Conservation (phyloP, 2,797 vertebrate species). For the Gymnoscopelus microlampas region DNA sequence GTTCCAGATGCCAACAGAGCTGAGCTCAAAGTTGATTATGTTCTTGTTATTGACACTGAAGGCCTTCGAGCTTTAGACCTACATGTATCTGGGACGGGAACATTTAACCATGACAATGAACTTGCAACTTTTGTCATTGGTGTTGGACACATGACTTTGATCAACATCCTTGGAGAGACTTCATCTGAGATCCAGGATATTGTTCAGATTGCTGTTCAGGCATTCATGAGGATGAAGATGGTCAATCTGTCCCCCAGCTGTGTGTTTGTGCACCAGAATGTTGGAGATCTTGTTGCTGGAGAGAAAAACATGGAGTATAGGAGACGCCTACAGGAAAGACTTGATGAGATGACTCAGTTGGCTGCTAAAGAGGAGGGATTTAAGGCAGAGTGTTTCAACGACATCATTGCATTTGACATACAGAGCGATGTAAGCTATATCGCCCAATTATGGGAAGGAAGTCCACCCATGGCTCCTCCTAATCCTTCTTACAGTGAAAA, state of each 20-base stretch:
- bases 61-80: conserved; percentile 76
- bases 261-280: too few species aligned
- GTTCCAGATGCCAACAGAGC: conserved; percentile 64
- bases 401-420: too few species aligned
- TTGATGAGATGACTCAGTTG: too few species aligned
- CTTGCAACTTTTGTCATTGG: conserved; percentile 85
- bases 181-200: conserved; percentile 83
- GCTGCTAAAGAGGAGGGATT: too few species aligned
- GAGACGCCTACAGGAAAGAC: too few species aligned
- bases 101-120: conserved; percentile 76
- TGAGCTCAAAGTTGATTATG: conserved; percentile 39
- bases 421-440: too few species aligned
- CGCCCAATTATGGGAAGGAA: too few species aligned
- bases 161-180: conserved; percentile 85
- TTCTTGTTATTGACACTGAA: conserved; percentile 80
- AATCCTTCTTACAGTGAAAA: conserved; percentile 56
- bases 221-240: conserved; percentile 82
- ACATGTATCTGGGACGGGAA: conserved; percentile 42
- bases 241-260: conserved; percentile 70
- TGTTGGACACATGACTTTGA: conserved; percentile 80
- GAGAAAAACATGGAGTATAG: too few species aligned
- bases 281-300: too few species aligned
- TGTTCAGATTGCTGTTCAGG: conserved; percentile 81
- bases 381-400: too few species aligned
- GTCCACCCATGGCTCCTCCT: too few species aligned